phyloP scores from a whole-genome alignment of 1,140 invertebrate genomes.

The Plectrocnemia conspersa region DNA sequence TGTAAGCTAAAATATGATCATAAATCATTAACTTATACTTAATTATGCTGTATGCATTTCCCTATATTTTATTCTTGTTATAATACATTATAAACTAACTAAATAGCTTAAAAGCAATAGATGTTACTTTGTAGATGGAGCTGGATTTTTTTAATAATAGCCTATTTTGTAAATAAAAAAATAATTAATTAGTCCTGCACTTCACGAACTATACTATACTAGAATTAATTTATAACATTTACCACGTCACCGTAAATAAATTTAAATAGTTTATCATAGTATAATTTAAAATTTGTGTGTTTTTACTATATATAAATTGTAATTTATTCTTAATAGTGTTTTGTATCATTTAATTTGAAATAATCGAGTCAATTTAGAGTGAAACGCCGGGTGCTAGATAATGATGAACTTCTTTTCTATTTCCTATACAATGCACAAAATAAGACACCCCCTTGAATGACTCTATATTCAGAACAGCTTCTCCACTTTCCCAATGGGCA shows the following conservation, averaged over 20 bases:
- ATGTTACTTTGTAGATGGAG: too few species aligned
- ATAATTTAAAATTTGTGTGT: too few species aligned
- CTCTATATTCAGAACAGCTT: constrained; percentile 27
- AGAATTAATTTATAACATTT: too few species aligned
- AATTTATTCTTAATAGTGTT: background rate
- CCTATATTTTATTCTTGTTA: too few species aligned
- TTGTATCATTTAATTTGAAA: background rate
- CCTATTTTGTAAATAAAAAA: too few species aligned
- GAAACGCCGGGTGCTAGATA: background rate
- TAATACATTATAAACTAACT: too few species aligned
- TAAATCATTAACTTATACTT: background rate
- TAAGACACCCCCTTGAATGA: constrained; percentile 23
- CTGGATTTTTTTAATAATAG: too few species aligned
- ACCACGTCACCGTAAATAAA: too few species aligned
- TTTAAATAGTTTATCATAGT: too few species aligned
- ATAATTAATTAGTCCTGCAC: too few species aligned
- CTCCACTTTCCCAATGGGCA: constrained; percentile 22
- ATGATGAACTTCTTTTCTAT: constrained; percentile 15
- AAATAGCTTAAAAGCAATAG: too few species aligned
- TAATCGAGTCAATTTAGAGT: background rate
- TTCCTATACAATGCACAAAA: constrained; percentile 14
- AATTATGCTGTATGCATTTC: background rate
- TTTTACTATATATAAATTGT: background rate
- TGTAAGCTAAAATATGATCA: background rate
- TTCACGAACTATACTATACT: too few species aligned